Base-by-base conservation (phyloP, 2,888 invertebrate genomes). In the Euzophera pinguis region DNA sequence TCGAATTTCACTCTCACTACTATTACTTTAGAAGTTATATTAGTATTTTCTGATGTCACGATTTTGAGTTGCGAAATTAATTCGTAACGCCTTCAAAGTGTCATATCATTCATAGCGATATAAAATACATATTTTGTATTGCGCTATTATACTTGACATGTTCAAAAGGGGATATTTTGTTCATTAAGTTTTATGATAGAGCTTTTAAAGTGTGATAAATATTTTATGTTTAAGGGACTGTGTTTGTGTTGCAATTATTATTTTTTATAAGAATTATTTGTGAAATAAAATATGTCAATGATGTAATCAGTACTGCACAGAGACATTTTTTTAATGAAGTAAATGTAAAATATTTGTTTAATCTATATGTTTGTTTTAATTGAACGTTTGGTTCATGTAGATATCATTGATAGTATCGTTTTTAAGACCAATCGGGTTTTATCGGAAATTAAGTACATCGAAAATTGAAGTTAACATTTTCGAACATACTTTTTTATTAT, bases 31-130 rank as follows among this genome's bases (percentile, higher is more conserved):
- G 63, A 59, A 47, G 1, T 35, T 35, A 10, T 8, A 8, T n/a
- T 29, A 38, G 27, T 12, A 13, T 50, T 37, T 8, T 32, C 0
- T 4, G 8, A 35, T 12, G 16, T 8, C 37, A 47, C 1, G 50
- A 64, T 60, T 62, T 53, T 35, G 3, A 54, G 59, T 64, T 62
- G 59, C 60, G 71, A 71, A 72, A 76, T 71, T 84, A 84, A 89
- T 90, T 90, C 84, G 90, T 64, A 84, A 89, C 88, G 89, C 89
- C 89, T 89, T 85, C 82, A 79, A 82, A 80, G 76, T 89, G 89
- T 89, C 89, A 89, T 88, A 90, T 90, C 87, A 85, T 76, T 89
- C 86, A 89, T 84, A 75, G 70, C 69, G 74, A 82, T 80, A 87
- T 81, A 78, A 83, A 86, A 84, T 86, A 86, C 81, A 86, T 85